Conservation (phyloP, 53 echinoderm and acorn worm species). For the Paracentrotus lividus region DNA sequence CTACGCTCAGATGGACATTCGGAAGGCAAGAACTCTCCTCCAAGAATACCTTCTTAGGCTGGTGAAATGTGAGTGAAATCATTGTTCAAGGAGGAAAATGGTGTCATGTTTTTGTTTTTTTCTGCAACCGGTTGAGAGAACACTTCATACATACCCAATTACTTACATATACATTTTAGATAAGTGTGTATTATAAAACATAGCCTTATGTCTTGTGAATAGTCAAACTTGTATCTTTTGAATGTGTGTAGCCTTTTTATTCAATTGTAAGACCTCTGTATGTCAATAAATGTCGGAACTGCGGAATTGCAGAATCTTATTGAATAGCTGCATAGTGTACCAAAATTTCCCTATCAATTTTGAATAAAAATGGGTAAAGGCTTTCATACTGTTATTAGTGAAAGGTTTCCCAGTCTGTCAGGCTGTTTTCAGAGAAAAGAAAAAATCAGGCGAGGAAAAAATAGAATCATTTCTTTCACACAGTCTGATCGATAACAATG, state of each 20-base stretch:
- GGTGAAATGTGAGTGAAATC: constrained; percentile 49
- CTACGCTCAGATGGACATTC: constrained; percentile 40
- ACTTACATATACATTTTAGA: too few relatives aligned
- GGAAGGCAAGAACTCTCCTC: constrained; percentile 8
- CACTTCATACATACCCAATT: neutral
- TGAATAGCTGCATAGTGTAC: neutral
- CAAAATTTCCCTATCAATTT: neutral
- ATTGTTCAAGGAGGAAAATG: neutral
- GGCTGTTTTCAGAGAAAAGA: constrained; percentile 35
- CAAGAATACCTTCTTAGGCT: constrained; percentile 55
- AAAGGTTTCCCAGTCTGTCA: neutral
- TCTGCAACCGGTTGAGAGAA: neutral
- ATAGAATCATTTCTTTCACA: constrained; percentile 45
- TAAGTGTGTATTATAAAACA: neutral
- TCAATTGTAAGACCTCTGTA: neutral
- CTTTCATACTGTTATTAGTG: neutral
- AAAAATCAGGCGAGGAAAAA: neutral
- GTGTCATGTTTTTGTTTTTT: neutral
- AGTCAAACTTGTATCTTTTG: neutral
- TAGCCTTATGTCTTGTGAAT: neutral
- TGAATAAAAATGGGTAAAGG: neutral
- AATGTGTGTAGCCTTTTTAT: too few relatives aligned
- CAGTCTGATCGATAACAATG: constrained; percentile 12
- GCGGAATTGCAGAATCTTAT: neutral
- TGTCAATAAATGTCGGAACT: neutral